A percentile compares a stretch with the other conserved stretches of the same genome.
Conservation (phyloP, 2,797 vertebrate species). For the Lacerta agilis region DNA sequence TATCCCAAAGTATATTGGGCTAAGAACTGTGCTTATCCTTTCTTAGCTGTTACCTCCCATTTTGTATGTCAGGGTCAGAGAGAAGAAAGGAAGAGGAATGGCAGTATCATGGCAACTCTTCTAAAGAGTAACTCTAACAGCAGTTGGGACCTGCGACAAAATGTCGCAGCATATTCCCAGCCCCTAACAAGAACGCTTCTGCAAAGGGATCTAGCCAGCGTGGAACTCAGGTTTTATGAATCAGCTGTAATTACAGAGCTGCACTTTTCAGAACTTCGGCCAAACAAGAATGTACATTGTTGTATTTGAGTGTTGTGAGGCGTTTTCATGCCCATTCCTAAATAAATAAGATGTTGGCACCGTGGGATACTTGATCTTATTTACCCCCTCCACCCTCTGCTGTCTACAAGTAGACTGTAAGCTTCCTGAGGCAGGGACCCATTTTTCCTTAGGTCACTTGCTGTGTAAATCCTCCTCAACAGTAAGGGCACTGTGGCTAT, state of each 20-base stretch:
- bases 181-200: too few species aligned
- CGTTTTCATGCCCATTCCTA: background rate
- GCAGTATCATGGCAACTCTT: background rate
- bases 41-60: background rate
- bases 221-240: background rate
- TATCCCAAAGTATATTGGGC: background rate
- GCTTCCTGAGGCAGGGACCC: background rate
- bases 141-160: background rate
- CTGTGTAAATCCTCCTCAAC: background rate
- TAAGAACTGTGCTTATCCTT: background rate
- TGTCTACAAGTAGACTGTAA: background rate
- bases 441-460: background rate
- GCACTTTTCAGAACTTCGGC: background rate
- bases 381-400: background rate
- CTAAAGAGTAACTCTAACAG: background rate
- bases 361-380: background rate
- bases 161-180: too few species aligned
- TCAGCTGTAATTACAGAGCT: background rate
- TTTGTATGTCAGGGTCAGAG: background rate
- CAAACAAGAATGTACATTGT: background rate
- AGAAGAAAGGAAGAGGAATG: background rate
- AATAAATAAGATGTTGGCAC: background rate
- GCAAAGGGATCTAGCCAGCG: background rate
- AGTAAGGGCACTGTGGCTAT: background rate
- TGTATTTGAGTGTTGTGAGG: background rate